phyloP scores from a whole-genome alignment of 2,113 vertebrate species.

The Axis porcinus region DNA sequence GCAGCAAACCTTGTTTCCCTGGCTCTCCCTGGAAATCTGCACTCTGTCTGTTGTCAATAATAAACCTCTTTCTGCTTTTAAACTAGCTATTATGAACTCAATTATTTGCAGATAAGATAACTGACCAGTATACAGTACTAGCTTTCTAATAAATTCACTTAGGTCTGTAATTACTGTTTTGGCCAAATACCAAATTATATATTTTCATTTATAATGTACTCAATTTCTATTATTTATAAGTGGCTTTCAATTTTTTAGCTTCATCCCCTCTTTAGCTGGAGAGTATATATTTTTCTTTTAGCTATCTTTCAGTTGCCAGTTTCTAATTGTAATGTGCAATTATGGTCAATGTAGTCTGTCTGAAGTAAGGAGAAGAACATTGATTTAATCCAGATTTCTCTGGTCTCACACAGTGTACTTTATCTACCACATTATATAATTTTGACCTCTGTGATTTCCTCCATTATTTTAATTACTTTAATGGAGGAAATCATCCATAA shows the following conservation, averaged over 20 bases:
- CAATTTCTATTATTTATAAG: constrained; percentile 4
- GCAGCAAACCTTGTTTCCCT: not conserved
- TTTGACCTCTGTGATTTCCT: constrained; percentile 3
- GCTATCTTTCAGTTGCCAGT: not conserved
- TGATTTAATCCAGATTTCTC: constrained; percentile 36
- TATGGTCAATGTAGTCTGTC: constrained; percentile 10
- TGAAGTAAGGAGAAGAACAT: not conserved
- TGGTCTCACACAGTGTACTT: not conserved
- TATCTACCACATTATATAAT: not conserved
- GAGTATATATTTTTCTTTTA: not conserved
- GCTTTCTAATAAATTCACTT: constrained; percentile 13
- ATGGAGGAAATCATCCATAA: not conserved
- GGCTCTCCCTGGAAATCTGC: not conserved
- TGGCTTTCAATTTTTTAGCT: not conserved
- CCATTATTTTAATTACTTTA: constrained; percentile 46
- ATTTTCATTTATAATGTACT: not conserved
- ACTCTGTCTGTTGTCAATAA: not conserved
- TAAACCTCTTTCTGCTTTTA: not conserved
- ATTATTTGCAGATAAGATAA: not conserved
- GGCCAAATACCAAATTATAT: not conserved
- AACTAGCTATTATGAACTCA: not conserved
- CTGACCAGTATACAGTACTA: not conserved
- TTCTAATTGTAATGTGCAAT: constrained; percentile 36
- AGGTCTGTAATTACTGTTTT: not conserved
- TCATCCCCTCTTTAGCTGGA: not conserved